phyloP scores from a whole-genome alignment of 1,140 invertebrate genomes.

The Drosophila funebris region DNA sequence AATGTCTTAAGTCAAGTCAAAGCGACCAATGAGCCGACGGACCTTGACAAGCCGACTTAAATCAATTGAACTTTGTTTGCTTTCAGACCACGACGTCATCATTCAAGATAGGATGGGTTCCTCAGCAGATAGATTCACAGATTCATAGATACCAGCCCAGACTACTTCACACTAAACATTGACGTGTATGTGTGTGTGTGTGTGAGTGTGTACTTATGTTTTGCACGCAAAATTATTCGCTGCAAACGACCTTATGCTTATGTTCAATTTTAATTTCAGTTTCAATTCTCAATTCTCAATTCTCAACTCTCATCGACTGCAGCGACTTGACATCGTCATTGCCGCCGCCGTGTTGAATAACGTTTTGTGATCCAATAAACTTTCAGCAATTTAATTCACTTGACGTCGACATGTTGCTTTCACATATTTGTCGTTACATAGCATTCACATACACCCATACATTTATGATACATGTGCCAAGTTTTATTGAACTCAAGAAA shows the following conservation, averaged over 20 bases:
- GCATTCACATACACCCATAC: slow-evolving; percentile 21
- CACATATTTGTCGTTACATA: slow-evolving; percentile 21
- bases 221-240: slow-evolving; percentile 56
- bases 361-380: slow-evolving; percentile 81
- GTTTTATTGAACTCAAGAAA: slow-evolving; percentile 73
- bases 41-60: slow-evolving; percentile 59
- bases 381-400: slow-evolving; percentile 80
- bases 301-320: slow-evolving; percentile 52
- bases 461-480: slow-evolving; percentile 31
- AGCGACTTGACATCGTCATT: slow-evolving; percentile 52
- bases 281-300: slow-evolving; percentile 34
- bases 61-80: slow-evolving; percentile 38
- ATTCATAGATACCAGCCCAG: slow-evolving; percentile 2
- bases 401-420: slow-evolving; percentile 56
- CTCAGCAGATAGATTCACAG: background rate
- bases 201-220: slow-evolving; percentile 15
- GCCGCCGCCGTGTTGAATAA: slow-evolving; percentile 70
- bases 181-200: background rate
- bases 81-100: slow-evolving; percentile 18
- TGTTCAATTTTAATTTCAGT: slow-evolving; percentile 11
- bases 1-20: slow-evolving; percentile 30
- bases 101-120: background rate
- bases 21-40: slow-evolving; percentile 1
- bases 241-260: slow-evolving; percentile 31
- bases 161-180: slow-evolving; percentile 8